These are phyloP conservation scores for Diorhabda carinulata DNA, from an alignment of 1,140 invertebrate species.

Conservation along the genomic window DNA sequence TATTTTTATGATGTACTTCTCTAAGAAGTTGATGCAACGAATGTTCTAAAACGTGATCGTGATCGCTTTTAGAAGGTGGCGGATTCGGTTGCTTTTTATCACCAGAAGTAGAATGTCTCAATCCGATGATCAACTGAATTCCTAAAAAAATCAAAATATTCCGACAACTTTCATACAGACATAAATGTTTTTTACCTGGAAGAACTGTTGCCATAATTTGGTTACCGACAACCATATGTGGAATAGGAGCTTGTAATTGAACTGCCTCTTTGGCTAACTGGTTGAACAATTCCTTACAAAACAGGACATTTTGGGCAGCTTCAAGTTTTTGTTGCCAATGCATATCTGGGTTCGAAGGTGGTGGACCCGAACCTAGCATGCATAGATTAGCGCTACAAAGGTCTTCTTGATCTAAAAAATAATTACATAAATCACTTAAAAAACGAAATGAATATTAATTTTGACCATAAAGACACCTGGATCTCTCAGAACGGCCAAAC, in stretches of 20 bases:
- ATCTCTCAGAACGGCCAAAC: too few relatives aligned
- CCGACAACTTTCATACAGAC: background rate
- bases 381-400: slow-evolving; percentile 75
- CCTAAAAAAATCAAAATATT: background rate
- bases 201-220: slow-evolving; percentile 94
- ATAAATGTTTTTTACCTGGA: slow-evolving; percentile 74
- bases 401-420: slow-evolving; percentile 73
- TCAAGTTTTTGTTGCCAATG: slow-evolving; percentile 95
- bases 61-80: slow-evolving; percentile 66
- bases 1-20: slow-evolving; percentile 88
- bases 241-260: slow-evolving; percentile 85
- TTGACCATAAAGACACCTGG: too few relatives aligned
- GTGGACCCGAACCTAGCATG: slow-evolving; percentile 57
- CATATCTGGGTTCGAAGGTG: slow-evolving; percentile 68
- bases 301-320: slow-evolving; percentile 93
- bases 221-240: slow-evolving; percentile 94
- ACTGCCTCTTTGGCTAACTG: slow-evolving; percentile 93
- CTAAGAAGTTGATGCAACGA: slow-evolving; percentile 89
- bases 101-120: slow-evolving; percentile 72
- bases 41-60: slow-evolving; percentile 94
- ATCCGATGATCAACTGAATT: slow-evolving; percentile 44
- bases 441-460: too few relatives aligned
- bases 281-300: slow-evolving; percentile 95
- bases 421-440: too few relatives aligned
- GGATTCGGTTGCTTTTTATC: slow-evolving; percentile 54